Base-by-base conservation (phyloP, 2,113 vertebrate genomes). In the Oenanthe melanoleuca region DNA sequence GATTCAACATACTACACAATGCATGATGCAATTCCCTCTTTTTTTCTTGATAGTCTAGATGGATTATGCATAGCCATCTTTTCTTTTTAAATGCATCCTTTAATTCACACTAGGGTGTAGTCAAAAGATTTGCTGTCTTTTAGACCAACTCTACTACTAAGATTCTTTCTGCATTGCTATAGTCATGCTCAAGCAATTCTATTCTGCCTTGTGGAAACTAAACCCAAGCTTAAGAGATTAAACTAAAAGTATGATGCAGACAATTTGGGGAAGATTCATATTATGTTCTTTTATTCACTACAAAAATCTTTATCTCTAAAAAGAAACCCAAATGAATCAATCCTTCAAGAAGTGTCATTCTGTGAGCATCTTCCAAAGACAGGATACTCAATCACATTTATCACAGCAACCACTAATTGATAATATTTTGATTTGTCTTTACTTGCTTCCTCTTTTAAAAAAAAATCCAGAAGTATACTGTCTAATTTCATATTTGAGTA, bases 381-480 rank as follows among this genome's bases (percentile, higher is more conserved):
- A 33, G 40, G 15, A 44, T 47, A 40, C 25, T 70, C 29, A 37
- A 24, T 26, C 75, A 29, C n/a, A 69, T 40, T 83, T 80, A 77
- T n/a, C 50, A 61, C 29, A 55, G 42, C 15, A 73, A 59, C 20
- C 49, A 61, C 0, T 45, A 20, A 73, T 44, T 0, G 0, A 37
- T 34, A 63, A 33, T 42, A 70, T 29, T 86, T 77, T 71, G 38
- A 79, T 24, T 83, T 60, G 14, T 45, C 57, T 86, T 83, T 56
- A 57, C 26, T 34, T 42, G 16, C 11, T 53, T 87, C 34, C 25
- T 81, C 73, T 79, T 79, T 73, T 2, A 42, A 61, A 78, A 73
- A 84, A 80, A 31, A 26, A 50, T 7, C 9, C 34, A 66, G 25
- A 84, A 61, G 69, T 12, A 45, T 7, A 53, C 14, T 45, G 3